phyloP scores from a whole-genome alignment of 2,113 vertebrate genomes.

The Sylvilagus bachmani region DNA sequence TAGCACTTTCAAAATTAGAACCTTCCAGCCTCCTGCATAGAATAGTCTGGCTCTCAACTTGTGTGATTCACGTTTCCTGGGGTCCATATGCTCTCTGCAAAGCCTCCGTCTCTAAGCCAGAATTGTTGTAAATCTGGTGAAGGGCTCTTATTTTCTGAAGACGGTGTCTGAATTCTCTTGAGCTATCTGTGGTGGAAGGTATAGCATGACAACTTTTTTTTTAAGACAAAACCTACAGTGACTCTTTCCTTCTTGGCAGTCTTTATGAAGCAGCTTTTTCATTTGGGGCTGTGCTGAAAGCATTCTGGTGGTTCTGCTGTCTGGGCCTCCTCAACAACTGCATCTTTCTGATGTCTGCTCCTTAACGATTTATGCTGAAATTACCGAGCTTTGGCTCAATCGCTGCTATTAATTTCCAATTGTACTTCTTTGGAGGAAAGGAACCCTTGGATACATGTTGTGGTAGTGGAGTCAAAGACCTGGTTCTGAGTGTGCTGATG shows the following conservation, averaged over 20 bases:
- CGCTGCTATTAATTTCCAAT: slow-evolving; percentile 66
- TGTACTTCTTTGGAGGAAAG: slow-evolving; percentile 72
- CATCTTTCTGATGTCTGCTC: slow-evolving; percentile 50
- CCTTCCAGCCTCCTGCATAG: background rate
- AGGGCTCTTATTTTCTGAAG: slow-evolving; percentile 61
- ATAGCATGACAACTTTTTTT: background rate
- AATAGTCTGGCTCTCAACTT: background rate
- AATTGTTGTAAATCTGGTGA: background rate
- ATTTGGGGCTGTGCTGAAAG: slow-evolving; percentile 30
- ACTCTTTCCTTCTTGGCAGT: slow-evolving; percentile 55
- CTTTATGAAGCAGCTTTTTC: background rate
- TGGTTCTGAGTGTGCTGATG: background rate
- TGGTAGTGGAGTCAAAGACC: background rate
- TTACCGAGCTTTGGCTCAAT: slow-evolving; percentile 54
- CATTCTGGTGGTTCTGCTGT: background rate
- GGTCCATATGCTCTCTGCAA: background rate
- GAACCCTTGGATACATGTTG: background rate
- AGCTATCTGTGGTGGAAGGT: background rate
- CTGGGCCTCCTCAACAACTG: background rate
- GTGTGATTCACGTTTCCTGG: background rate
- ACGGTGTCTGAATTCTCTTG: slow-evolving; percentile 64
- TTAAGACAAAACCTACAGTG: slow-evolving; percentile 9
- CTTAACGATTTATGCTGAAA: slow-evolving; percentile 63
- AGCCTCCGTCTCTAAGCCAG: background rate
- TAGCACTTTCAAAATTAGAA: background rate